Evolutionary conservation across 2,797 vertebrate species (phyloP), one percentile per base, ranked within the genome.

Genomic region (Danio tinwini): DNA sequence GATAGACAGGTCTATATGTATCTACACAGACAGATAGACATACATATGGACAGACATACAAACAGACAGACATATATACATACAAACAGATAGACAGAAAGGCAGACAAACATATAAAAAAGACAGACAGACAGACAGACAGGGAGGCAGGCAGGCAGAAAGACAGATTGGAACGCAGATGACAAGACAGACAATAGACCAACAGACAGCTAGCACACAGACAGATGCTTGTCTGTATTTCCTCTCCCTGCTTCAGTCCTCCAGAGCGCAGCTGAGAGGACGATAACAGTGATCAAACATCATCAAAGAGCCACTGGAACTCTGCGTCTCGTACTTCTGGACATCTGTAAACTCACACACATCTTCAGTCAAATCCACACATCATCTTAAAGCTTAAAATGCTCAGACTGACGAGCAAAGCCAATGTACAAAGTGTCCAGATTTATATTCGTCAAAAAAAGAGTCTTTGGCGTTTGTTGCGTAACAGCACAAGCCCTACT

Each of bases 221-320:
- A 29, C 29, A 29, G 29, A 29, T 29, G 0, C 59, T 72, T 50
- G 68, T 63, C 61, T 75, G 64, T 64, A 76, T 76, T 76, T 64
- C 49, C 64, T 62, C 21, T 9, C 50, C 63, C 45, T 17, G 45
- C 72, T 19, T 49, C 75, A 45, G 81, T 50, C 59, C 49, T 58
- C 37, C 37, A 9, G 58, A 5, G 16, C 11, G 68, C 73, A 45
- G 72, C 53, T 44, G 49, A 73, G 56, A 77, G 81, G 55, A 56
- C 21, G 68, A 69, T 83, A 81, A 69, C 47, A 44, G 62, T 83
- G 78, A 85, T 85, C 83, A 83, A 81, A 70, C 40, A 47, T 74
- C 75, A 77, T 80, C 62, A 68, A 74, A 61, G 65, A 4, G 58
- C 11, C 81, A 64, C 77, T 74, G 16, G 10, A 64, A 17, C 45